Evolutionary conservation across 2,797 vertebrate species (phyloP).

Genomic region (Antrozous pallidus): DNA sequence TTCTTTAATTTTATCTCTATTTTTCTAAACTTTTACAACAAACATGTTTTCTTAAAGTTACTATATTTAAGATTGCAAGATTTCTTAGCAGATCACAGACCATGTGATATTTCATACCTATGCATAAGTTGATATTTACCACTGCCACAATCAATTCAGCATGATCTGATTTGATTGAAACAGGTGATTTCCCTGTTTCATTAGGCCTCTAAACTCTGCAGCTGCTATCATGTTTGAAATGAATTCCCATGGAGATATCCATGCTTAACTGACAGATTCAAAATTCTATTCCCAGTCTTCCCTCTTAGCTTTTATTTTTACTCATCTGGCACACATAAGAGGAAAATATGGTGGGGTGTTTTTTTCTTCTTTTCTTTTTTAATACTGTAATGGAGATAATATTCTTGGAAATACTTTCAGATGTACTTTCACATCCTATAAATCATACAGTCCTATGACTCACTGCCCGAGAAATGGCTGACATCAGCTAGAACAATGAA

Average conservation of each 20-base stretch:
- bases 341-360: not conserved
- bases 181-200: slow-evolving; percentile 31
- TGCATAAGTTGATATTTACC: slow-evolving; percentile 41
- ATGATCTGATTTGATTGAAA: slow-evolving; percentile 34
- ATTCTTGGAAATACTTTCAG: slow-evolving; percentile 34
- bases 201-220: slow-evolving; percentile 39
- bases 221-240: slow-evolving; percentile 44
- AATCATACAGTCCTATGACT: not conserved
- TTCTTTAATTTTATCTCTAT: not conserved
- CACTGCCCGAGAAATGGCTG: not conserved
- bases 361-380: not conserved
- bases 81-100: slow-evolving; percentile 37
- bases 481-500: not conserved
- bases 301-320: not conserved
- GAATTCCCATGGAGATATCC: slow-evolving; percentile 54
- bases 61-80: not conserved
- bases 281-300: slow-evolving; percentile 18
- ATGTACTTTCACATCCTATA: not conserved
- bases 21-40: slow-evolving; percentile 24
- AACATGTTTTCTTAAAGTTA: not conserved
- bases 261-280: slow-evolving; percentile 7
- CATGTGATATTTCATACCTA: slow-evolving; percentile 3
- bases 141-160: slow-evolving; percentile 34
- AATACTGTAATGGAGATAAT: not conserved
- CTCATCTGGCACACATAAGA: not conserved